Evolutionary conservation across 2,888 invertebrate species (phyloP).

Genomic region (Steinernema hermaphroditum): DNA sequence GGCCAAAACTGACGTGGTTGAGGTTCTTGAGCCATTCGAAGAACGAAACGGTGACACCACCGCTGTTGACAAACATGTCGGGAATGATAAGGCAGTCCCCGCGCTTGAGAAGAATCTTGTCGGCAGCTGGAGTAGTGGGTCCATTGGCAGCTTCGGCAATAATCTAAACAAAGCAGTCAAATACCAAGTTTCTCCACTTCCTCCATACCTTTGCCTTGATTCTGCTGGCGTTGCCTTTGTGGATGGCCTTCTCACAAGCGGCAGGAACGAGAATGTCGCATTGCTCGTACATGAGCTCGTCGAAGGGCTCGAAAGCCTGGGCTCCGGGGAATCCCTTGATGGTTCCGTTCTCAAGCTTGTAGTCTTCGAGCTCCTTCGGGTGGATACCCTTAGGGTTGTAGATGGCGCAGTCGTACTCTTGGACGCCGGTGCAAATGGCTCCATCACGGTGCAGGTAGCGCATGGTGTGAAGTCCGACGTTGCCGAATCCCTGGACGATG

Average conservation of each 20-base stretch:
- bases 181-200: background rate
- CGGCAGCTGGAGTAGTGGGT: slow-evolving; percentile 91
- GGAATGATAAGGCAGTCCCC: slow-evolving; percentile 86
- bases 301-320: slow-evolving; percentile 75
- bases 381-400: slow-evolving; percentile 88
- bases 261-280: slow-evolving; percentile 97
- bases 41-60: slow-evolving; percentile 97
- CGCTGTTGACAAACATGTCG: slow-evolving; percentile 75
- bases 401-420: slow-evolving; percentile 85
- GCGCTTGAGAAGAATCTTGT: slow-evolving; percentile 82
- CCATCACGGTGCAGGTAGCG: slow-evolving; percentile 90
- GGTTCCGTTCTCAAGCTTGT: slow-evolving; percentile 75
- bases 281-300: slow-evolving; percentile 78
- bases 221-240: slow-evolving; percentile 83
- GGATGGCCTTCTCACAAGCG: slow-evolving; percentile 90
- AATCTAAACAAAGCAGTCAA: slow-evolving; percentile 72
- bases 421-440: slow-evolving; percentile 85
- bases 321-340: slow-evolving; percentile 93
- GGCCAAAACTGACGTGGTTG: slow-evolving; percentile 94
- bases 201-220: slow-evolving; percentile 82
- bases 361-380: slow-evolving; percentile 75
- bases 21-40: slow-evolving; percentile 98
- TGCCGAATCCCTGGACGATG: slow-evolving; percentile 78
- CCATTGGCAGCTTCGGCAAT: slow-evolving; percentile 96
- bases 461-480: slow-evolving; percentile 93